phyloP scores from a whole-genome alignment of 2,113 vertebrate genomes.

The Hippopotamus amphibius region DNA sequence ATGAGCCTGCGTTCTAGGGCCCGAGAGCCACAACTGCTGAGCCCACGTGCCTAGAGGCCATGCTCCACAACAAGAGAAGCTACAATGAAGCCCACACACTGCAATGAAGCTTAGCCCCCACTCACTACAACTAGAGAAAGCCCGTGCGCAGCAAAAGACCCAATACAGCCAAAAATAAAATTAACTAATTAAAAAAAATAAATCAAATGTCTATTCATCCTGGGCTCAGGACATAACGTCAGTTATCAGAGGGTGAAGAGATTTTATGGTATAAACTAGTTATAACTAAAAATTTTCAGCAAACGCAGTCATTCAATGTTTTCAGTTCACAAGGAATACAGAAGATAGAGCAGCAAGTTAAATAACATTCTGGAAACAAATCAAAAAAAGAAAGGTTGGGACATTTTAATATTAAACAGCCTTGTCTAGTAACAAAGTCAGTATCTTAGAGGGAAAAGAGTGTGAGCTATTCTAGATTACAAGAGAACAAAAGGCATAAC shows the following conservation, averaged over 20 bases:
- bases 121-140: too few species aligned
- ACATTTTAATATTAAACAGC: background rate
- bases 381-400: background rate
- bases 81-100: too few species aligned
- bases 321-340: conserved; percentile 16
- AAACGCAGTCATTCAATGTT: background rate
- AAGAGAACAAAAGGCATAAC: background rate
- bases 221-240: background rate
- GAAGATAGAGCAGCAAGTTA: background rate
- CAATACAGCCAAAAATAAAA: too few species aligned
- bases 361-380: background rate
- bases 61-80: too few species aligned
- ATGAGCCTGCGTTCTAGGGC: too few species aligned
- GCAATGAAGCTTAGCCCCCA: too few species aligned
- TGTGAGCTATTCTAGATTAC: background rate
- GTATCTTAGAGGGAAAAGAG: background rate
- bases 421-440: background rate
- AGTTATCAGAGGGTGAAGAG: background rate
- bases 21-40: too few species aligned
- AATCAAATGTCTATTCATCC: background rate
- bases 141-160: too few species aligned
- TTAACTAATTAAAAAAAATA: too few species aligned
- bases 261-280: background rate
- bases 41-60: too few species aligned
- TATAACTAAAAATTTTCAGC: conserved; percentile 16